phyloP scores from a whole-genome alignment of 2,113 vertebrate species.

The Toxotes jaculatrix region DNA sequence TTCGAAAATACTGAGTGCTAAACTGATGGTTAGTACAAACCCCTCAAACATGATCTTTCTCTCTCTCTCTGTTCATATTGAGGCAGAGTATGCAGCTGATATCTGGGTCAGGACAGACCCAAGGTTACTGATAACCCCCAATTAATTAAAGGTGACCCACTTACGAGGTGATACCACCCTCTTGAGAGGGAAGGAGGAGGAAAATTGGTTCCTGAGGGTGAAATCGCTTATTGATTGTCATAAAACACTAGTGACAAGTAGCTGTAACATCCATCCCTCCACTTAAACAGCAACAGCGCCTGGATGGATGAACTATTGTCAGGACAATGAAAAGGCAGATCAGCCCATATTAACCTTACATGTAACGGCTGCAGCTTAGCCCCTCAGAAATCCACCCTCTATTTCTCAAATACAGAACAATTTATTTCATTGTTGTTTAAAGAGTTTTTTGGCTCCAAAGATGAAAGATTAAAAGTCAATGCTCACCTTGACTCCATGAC shows the following conservation, averaged over 20 bases:
- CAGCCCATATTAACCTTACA: background rate
- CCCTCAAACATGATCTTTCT: slow-evolving; percentile 13
- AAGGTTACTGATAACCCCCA: slow-evolving; percentile 36
- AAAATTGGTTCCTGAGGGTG: slow-evolving; percentile 21
- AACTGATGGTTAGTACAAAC: slow-evolving; percentile 38
- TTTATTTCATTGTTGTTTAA: background rate
- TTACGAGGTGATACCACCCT: slow-evolving; percentile 28
- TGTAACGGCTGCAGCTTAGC: background rate
- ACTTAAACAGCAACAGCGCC: background rate
- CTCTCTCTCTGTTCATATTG: background rate
- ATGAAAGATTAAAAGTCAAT: too few relatives aligned
- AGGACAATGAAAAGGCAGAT: background rate
- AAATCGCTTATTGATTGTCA: slow-evolving; percentile 37
- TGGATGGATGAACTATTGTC: slow-evolving; percentile 1
- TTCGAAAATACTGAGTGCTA: slow-evolving; percentile 9
- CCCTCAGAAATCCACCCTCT: background rate
- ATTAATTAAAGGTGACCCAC: slow-evolving; percentile 53
- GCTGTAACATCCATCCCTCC: slow-evolving; percentile 9
- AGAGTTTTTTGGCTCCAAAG: background rate
- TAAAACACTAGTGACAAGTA: slow-evolving; percentile 42
- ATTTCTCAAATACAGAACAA: background rate
- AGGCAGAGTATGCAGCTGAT: background rate
- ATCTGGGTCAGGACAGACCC: slow-evolving; percentile 34
- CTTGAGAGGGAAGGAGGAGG: slow-evolving; percentile 2
- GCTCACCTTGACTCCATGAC: too few relatives aligned